phyloP scores from a whole-genome alignment of 2,113 vertebrate species.

The Telmatochromis brachygnathus region DNA sequence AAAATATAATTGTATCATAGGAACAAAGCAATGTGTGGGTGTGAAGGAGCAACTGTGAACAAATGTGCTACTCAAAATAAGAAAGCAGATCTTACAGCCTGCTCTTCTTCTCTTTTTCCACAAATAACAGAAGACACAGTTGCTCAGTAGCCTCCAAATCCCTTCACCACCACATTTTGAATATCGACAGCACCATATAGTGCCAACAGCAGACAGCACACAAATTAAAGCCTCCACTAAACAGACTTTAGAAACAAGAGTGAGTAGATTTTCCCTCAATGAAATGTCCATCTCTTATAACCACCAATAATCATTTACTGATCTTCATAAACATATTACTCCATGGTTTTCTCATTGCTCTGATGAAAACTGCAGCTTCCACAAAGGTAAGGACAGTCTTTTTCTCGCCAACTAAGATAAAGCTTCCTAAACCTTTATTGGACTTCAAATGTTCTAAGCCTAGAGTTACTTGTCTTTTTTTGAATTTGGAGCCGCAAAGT shows the following conservation, averaged over 20 bases:
- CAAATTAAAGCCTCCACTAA: neutral
- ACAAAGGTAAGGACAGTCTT: neutral
- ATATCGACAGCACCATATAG: neutral
- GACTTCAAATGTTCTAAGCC: neutral
- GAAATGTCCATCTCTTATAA: neutral
- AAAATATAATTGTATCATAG: constrained; percentile 4
- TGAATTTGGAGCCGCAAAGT: neutral
- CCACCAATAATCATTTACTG: neutral
- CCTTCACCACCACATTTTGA: neutral
- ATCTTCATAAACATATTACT: neutral
- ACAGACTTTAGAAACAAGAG: neutral
- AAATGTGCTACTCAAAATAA: constrained; percentile 52
- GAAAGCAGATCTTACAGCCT: neutral
- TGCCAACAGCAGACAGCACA: neutral
- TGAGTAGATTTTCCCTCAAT: neutral
- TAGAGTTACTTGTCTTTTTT: neutral
- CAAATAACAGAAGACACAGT: constrained; percentile 15
- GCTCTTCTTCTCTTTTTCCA: neutral
- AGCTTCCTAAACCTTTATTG: neutral
- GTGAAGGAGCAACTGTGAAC: constrained; percentile 35
- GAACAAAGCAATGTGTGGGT: constrained; percentile 29
- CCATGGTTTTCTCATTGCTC: neutral
- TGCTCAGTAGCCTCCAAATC: neutral
- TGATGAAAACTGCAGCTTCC: neutral
- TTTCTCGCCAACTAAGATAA: neutral